Percentiles rank a stretch among this genome's conserved stretches.
Conservation (phyloP, 2,888 invertebrate species). For the Nemurella pictetii region DNA sequence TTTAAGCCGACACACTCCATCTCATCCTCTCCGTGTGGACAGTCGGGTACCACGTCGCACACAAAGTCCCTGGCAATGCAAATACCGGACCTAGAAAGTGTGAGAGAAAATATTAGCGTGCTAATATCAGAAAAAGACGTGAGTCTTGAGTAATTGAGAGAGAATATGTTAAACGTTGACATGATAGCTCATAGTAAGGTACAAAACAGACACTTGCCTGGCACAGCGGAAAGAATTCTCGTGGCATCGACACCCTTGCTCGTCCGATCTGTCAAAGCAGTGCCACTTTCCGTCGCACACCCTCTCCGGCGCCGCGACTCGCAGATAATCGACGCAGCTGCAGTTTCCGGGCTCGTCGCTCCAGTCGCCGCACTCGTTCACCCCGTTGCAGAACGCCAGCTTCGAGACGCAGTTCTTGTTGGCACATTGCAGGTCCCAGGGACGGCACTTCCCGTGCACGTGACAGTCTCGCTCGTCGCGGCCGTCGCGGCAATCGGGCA, state of each 20-base stretch:
- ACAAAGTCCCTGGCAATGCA: conserved; percentile 75
- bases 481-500: conserved; percentile 68
- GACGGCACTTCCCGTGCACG: conserved; percentile 57
- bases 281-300: conserved; percentile 78
- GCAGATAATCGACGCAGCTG: conserved; percentile 67
- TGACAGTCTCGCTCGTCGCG: conserved; percentile 61
- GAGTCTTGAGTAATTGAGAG: too few species aligned
- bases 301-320: conserved; percentile 65
- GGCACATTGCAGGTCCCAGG: conserved; percentile 66
- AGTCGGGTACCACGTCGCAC: conserved; percentile 75
- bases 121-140: too few species aligned
- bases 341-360: conserved; percentile 71
- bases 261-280: conserved; percentile 77
- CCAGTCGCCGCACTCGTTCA: conserved; percentile 69
- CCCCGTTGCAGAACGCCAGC: conserved; percentile 67
- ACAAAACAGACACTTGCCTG: conserved; percentile 50
- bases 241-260: conserved; percentile 61
- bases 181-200: not conserved
- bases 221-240: conserved; percentile 57
- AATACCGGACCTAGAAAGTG: conserved; percentile 53
- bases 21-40: conserved; percentile 76
- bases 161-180: conserved; percentile 29
- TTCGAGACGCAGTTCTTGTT: conserved; percentile 71
- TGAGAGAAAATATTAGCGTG: too few species aligned
- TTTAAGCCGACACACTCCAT: conserved; percentile 60